Percentiles rank a stretch among this genome's conserved stretches.
Evolutionary conservation across 2,888 invertebrate genomes (phyloP).

Genomic region (Gisinianus flammeolus): DNA sequence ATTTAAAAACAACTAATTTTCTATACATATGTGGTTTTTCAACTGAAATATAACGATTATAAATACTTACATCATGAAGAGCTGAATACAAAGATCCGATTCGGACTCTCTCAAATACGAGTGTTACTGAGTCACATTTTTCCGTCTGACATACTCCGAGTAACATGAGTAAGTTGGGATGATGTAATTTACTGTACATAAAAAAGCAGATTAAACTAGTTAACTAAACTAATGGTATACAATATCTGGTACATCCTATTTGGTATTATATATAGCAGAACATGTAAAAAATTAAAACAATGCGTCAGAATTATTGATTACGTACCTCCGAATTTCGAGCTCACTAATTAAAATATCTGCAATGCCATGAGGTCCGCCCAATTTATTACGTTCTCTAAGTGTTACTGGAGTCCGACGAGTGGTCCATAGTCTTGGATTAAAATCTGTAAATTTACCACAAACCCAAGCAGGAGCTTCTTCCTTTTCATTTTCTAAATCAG

Average conservation of each 20-base stretch:
- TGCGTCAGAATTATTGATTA: not conserved
- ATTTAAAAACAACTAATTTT: not conserved
- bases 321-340: conserved; percentile 60
- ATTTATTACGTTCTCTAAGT: conserved; percentile 52
- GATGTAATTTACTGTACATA: conserved; percentile 50
- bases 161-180: conserved; percentile 61
- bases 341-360: conserved; percentile 62
- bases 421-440: conserved; percentile 57
- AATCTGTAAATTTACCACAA: conserved; percentile 56
- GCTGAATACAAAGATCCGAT: conserved; percentile 62
- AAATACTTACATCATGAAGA: conserved; percentile 59
- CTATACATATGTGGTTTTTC: no score
- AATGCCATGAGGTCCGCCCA: conserved; percentile 56
- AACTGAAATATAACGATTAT: not conserved
- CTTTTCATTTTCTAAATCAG: conserved; percentile 50
- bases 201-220: not conserved
- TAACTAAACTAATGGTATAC: not conserved
- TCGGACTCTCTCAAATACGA: conserved; percentile 63
- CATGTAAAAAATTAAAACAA: not conserved
- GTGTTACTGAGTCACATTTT: conserved; percentile 61
- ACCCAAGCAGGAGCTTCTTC: conserved; percentile 52
- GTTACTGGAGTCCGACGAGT: conserved; percentile 57
- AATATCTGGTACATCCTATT: not conserved
- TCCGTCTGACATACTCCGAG: conserved; percentile 63
- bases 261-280: no score